phyloP scores from a whole-genome alignment of 1,140 invertebrate genomes.

The Bombus polaris region DNA sequence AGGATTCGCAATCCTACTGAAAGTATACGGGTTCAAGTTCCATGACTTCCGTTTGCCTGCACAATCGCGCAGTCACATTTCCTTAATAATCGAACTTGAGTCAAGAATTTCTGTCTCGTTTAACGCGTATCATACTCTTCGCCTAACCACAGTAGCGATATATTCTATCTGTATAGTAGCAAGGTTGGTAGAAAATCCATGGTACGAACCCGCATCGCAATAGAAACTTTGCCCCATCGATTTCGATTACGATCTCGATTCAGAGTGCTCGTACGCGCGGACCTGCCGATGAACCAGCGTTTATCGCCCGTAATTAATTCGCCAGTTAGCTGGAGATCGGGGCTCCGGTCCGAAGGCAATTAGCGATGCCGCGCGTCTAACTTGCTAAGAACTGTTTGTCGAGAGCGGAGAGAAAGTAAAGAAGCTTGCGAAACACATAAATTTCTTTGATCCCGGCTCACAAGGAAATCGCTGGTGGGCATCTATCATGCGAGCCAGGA shows the following conservation, averaged over 20 bases:
- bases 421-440: background rate
- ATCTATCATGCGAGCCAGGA: conserved; percentile 53
- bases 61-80: conserved; percentile 22
- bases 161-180: background rate
- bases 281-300: background rate
- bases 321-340: background rate
- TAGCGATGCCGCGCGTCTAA: background rate
- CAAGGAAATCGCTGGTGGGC: conserved; percentile 48
- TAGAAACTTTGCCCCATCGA: background rate
- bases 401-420: conserved; percentile 8
- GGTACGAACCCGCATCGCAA: background rate
- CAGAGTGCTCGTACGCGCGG: background rate
- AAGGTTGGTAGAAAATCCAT: background rate
- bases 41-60: background rate
- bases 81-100: conserved; percentile 19
- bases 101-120: conserved; percentile 1
- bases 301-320: background rate
- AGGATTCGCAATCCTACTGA: background rate
- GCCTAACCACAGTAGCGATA: background rate
- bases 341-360: background rate
- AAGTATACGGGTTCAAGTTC: conserved; percentile 13
- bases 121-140: background rate
- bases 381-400: too few relatives aligned
- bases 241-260: background rate
- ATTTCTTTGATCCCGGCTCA: background rate